Conservation (phyloP, 1,140 invertebrate species). For the Drusus annulatus region DNA sequence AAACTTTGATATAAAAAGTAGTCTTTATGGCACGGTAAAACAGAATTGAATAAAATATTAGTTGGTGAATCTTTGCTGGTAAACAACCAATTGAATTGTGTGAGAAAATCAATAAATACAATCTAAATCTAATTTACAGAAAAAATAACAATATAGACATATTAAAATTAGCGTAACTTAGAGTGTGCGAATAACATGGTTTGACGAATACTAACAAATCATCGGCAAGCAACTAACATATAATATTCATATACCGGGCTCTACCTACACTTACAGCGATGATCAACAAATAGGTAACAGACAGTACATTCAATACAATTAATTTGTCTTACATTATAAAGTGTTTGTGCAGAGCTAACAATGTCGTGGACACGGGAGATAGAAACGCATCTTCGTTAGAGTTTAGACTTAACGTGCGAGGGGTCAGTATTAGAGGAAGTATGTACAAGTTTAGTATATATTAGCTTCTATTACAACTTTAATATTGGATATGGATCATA, state of each 20-base stretch:
- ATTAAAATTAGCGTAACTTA: conserved; percentile 32
- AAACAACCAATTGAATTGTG: neutral
- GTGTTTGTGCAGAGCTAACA: conserved; percentile 25
- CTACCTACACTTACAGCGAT: neutral
- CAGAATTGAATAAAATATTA: no score
- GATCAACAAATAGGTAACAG: neutral
- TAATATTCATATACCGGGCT: conserved; percentile 1
- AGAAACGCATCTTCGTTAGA: conserved; percentile 5
- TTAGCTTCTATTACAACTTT: neutral
- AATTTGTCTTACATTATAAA: conserved; percentile 16
- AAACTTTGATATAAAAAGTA: no score
- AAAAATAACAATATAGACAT: conserved; percentile 34
- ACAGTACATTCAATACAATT: conserved; percentile 23
- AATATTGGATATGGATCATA: conserved; percentile 30
- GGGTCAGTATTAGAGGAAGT: neutral
- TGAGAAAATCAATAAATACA: neutral
- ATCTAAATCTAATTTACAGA: conserved; percentile 33
- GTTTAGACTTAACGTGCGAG: neutral
- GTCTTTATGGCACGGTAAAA: no score
- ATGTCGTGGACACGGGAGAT: conserved; percentile 5
- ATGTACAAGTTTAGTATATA: conserved; percentile 5
- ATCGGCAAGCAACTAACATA: conserved; percentile 26
- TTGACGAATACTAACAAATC: conserved; percentile 30
- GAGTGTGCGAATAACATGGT: conserved; percentile 38
- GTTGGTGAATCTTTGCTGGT: no score